These are phyloP conservation scores for Pygmarrhopalites habei DNA, from an alignment of 1,140 invertebrate species.

Conservation along the genomic window DNA sequence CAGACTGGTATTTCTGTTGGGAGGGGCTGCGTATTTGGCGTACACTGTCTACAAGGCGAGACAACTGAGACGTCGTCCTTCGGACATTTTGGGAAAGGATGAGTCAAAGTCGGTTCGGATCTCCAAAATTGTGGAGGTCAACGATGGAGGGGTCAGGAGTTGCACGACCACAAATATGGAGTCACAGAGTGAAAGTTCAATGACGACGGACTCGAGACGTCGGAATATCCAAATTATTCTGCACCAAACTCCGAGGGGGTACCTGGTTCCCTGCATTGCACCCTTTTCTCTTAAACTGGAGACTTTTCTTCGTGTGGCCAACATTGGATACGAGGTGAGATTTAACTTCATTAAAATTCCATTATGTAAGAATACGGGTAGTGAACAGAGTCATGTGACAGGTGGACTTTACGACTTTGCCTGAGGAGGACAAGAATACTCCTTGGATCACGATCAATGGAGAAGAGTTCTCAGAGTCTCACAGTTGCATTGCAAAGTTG, in stretches of 20 bases:
- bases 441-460: conserved; percentile 45
- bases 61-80: not conserved
- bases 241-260: conserved; percentile 25
- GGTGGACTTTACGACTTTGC: not conserved
- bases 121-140: not conserved
- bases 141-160: not conserved
- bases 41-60: not conserved
- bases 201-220: not conserved
- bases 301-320: conserved; percentile 39
- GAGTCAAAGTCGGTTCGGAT: not conserved
- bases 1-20: not conserved
- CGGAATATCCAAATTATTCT: conserved; percentile 17
- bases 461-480: conserved; percentile 42
- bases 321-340: conserved; percentile 37
- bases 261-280: conserved; percentile 25
- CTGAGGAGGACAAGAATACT: not conserved
- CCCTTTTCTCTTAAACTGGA: conserved; percentile 40
- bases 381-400: not conserved
- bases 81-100: not conserved
- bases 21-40: not conserved
- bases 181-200: not conserved
- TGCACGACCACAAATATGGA: too few relatives aligned
- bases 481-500: conserved; percentile 43
- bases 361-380: not conserved
- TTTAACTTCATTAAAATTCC: not conserved